phyloP scores from a whole-genome alignment of 2,888 invertebrate genomes.

The Luperina testacea region DNA sequence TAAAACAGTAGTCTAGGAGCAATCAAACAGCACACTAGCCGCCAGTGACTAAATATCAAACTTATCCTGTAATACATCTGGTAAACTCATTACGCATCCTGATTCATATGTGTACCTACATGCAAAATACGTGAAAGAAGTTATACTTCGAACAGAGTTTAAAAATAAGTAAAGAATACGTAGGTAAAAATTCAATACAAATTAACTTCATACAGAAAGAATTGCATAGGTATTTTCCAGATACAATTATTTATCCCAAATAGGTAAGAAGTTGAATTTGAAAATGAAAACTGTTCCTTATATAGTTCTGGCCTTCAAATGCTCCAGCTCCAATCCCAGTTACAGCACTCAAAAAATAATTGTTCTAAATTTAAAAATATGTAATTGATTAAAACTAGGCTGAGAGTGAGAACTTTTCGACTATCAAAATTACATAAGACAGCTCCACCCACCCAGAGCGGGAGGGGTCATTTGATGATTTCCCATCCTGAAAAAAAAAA shows the following conservation, averaged over 20 bases:
- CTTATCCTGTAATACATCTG: conserved; percentile 46
- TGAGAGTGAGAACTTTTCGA: not conserved
- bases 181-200: not conserved
- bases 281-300: not conserved
- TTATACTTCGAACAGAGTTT: not conserved
- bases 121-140: not conserved
- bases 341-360: not conserved
- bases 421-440: not conserved
- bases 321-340: not conserved
- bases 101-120: not conserved
- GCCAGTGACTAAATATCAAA: conserved; percentile 42
- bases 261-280: not conserved
- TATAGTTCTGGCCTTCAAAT: not conserved
- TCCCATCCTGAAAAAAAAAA: no score
- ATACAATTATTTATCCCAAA: not conserved
- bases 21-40: not conserved
- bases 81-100: conserved; percentile 36
- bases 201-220: not conserved
- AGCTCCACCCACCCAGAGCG: no score
- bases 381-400: not conserved
- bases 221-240: not conserved
- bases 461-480: no score
- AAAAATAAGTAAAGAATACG: not conserved
- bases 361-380: not conserved
- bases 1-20: conserved; percentile 3